Evolutionary conservation across 92 coral and sea anemone species (phyloP).

Genomic region (Heteractis magnifica): DNA sequence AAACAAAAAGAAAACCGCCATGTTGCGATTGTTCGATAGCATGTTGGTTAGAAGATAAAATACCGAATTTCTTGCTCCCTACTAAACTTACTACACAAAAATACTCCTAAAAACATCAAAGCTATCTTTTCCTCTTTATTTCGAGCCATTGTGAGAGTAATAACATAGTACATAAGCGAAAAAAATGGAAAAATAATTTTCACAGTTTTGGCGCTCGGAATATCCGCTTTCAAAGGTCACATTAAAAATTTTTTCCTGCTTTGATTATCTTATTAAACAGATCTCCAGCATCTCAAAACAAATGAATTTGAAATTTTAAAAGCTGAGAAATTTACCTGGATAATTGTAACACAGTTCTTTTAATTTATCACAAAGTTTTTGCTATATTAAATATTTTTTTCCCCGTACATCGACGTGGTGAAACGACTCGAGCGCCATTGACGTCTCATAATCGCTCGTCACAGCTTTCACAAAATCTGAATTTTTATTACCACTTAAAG

Average conservation of each 20-base stretch:
- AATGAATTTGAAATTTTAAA: not conserved
- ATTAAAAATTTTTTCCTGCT: not conserved
- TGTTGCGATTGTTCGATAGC: constrained; percentile 38
- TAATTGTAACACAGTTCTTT: not conserved
- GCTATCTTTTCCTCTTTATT: not conserved
- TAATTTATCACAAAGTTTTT: constrained; percentile 3
- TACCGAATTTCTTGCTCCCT: not conserved
- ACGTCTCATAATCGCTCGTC: constrained; percentile 6
- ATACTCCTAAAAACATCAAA: not conserved
- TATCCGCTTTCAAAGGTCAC: constrained; percentile 53
- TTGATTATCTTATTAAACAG: not conserved
- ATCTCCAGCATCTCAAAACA: constrained; percentile 6
- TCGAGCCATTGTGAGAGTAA: not conserved
- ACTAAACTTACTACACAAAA: not conserved
- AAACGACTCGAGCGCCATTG: constrained; percentile 12
- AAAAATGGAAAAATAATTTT: not conserved
- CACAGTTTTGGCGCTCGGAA: constrained; percentile 25
- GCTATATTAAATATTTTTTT: not conserved
- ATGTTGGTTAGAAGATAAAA: constrained; percentile 23
- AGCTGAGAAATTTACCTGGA: not conserved
- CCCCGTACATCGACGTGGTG: not conserved
- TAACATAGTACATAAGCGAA: not conserved
- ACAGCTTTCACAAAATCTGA: constrained; percentile 10
- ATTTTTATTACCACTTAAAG: not conserved
- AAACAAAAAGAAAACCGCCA: constrained; percentile 51